These are phyloP conservation scores for Euleptes europaea DNA, from an alignment of 2,113 vertebrate species.

Conservation along the genomic window DNA sequence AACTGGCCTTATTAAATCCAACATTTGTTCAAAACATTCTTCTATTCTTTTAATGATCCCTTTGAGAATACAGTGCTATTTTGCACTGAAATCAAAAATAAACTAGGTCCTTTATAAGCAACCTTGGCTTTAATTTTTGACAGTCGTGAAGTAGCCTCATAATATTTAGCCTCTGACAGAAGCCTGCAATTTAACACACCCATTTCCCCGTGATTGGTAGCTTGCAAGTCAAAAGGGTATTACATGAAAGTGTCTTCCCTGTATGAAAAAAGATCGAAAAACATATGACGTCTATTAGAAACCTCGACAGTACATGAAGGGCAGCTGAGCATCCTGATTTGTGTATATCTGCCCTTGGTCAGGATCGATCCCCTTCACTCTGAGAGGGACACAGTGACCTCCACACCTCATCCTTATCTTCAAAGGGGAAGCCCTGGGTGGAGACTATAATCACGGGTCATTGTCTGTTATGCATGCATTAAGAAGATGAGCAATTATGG, in stretches of 20 bases:
- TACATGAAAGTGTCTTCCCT: background rate
- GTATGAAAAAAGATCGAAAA: background rate
- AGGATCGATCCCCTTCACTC: constrained; percentile 30
- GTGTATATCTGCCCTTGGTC: background rate
- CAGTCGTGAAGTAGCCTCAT: background rate
- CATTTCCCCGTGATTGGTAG: constrained; percentile 9
- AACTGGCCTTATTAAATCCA: constrained; percentile 13
- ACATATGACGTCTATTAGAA: background rate
- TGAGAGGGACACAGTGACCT: constrained; percentile 21
- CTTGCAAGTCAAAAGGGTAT: background rate
- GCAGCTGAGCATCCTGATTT: background rate
- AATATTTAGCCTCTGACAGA: background rate
- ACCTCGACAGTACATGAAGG: background rate
- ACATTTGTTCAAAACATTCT: constrained; percentile 10
- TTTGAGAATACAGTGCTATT: constrained; percentile 21
- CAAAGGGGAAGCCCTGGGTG: constrained; percentile 52
- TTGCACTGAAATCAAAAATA: background rate
- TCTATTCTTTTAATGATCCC: background rate
- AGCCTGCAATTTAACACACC: background rate
- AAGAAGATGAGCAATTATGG: constrained; percentile 66
- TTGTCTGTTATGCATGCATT: constrained; percentile 59
- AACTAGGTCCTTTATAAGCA: background rate
- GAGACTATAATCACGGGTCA: constrained; percentile 62
- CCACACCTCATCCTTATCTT: constrained; percentile 37
- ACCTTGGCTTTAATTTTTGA: background rate